phyloP scores from a whole-genome alignment of 2,113 vertebrate genomes.

The Chaetura pelagica region DNA sequence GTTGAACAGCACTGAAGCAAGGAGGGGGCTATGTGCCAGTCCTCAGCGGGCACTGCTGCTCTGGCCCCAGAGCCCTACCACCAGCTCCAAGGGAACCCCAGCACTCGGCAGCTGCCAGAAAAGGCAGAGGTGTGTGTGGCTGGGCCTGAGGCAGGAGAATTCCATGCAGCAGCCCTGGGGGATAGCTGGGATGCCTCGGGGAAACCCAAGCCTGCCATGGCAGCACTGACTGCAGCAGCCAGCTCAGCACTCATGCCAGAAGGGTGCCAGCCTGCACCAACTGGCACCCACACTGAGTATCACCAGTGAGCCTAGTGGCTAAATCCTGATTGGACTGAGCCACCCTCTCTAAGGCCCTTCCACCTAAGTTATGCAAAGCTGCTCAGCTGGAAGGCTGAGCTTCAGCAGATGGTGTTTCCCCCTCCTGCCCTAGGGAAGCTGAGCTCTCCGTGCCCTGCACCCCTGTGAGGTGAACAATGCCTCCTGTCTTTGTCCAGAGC shows the following conservation, averaged over 20 bases:
- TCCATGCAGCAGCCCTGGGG: not conserved
- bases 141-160: not conserved
- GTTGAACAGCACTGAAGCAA: not conserved
- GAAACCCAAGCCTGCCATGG: not conserved
- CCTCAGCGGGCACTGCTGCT: rapidly evolving
- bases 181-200: constrained; percentile 29
- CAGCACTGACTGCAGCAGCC: not conserved
- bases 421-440: not conserved
- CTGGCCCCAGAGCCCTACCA: not conserved
- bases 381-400: not conserved
- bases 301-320: rapidly evolving
- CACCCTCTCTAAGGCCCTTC: not conserved
- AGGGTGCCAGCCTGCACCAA: not conserved
- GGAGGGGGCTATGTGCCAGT: not conserved
- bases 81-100: not conserved
- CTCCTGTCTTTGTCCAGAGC: not conserved
- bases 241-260: not conserved
- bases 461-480: rapidly evolving
- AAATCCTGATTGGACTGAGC: not conserved
- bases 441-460: rapidly evolving
- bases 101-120: not conserved
- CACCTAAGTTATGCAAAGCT: not conserved
- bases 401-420: constrained; percentile 3
- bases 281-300: not conserved
- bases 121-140: rapidly evolving